phyloP scores from a whole-genome alignment of 2,113 vertebrate genomes.

The Dicerorhinus sumatrensis region DNA sequence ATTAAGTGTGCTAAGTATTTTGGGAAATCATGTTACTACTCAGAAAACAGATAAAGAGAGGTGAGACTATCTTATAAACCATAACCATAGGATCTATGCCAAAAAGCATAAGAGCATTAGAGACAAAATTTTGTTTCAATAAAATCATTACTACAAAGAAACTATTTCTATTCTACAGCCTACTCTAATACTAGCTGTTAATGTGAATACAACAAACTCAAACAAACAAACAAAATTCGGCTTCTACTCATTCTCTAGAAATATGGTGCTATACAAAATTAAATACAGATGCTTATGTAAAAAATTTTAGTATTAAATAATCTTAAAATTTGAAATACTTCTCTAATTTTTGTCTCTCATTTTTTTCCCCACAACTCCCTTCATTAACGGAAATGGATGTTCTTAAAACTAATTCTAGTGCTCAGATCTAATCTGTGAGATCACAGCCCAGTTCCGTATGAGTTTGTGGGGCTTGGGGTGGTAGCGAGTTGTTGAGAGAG shows the following conservation, averaged over 20 bases:
- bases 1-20: slow-evolving; percentile 44
- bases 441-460: neutral
- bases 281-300: neutral
- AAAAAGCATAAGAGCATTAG: slow-evolving; percentile 16
- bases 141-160: slow-evolving; percentile 47
- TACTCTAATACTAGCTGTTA: neutral
- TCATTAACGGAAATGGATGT: neutral
- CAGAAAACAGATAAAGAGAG: slow-evolving; percentile 30
- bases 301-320: neutral
- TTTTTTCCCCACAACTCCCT: neutral
- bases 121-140: neutral
- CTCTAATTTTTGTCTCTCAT: neutral
- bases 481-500: neutral
- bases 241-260: neutral
- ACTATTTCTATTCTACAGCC: neutral
- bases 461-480: neutral
- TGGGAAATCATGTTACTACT: slow-evolving; percentile 20
- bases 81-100: neutral
- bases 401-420: slow-evolving; percentile 10
- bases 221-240: neutral
- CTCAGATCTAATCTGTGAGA: neutral
- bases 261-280: neutral
- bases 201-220: neutral
- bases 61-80: slow-evolving; percentile 36
- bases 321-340: slow-evolving; percentile 20